phyloP scores from a whole-genome alignment of 1,140 invertebrate genomes.

The Dryas iulia region DNA sequence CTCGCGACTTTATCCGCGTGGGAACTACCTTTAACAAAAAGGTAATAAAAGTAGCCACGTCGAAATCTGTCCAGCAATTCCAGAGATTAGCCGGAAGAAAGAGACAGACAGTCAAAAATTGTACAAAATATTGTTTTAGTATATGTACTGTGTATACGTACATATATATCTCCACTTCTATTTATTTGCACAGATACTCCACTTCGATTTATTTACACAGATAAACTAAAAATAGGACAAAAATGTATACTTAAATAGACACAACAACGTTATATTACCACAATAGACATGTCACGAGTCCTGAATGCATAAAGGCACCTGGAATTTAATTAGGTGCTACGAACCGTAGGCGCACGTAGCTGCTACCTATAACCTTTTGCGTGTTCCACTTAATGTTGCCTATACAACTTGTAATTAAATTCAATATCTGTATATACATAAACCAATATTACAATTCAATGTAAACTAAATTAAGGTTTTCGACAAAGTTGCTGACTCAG shows the following conservation, averaged over 20 bases:
- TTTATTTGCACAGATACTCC: too few relatives aligned
- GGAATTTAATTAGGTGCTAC: constrained; percentile 18
- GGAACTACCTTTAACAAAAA: too few relatives aligned
- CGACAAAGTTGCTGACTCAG: constrained; percentile 16
- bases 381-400: constrained; percentile 43
- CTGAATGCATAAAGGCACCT: background rate
- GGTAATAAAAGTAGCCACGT: too few relatives aligned
- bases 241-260: background rate
- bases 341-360: constrained; percentile 33
- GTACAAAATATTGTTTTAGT: too few relatives aligned
- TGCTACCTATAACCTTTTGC: constrained; percentile 55
- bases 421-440: constrained; percentile 48
- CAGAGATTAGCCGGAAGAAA: too few relatives aligned
- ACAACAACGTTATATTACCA: background rate
- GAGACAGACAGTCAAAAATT: too few relatives aligned
- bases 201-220: too few relatives aligned
- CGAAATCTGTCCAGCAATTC: too few relatives aligned
- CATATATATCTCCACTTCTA: too few relatives aligned
- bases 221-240: background rate
- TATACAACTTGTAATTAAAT: constrained; percentile 55
- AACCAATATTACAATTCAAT: constrained; percentile 40
- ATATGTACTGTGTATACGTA: too few relatives aligned
- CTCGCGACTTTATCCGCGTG: too few relatives aligned
- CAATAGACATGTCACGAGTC: background rate
- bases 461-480: constrained; percentile 21